A percentile compares a stretch with the other conserved stretches of the same genome.
Evolutionary conservation across 2,113 vertebrate species (phyloP).

Genomic region (Rhinoderma darwinii): DNA sequence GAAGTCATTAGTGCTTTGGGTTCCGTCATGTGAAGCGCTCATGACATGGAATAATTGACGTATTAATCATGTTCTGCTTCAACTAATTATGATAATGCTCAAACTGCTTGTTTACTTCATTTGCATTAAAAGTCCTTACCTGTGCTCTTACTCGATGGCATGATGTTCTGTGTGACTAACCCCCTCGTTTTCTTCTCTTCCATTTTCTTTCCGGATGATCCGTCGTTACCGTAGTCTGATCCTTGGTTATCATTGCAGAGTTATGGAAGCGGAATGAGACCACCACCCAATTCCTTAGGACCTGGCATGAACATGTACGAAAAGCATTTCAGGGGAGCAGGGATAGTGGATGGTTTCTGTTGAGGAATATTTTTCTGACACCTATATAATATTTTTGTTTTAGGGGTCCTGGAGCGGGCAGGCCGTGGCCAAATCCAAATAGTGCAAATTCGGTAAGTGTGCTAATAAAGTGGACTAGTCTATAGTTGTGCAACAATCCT

Average conservation of each 20-base stretch:
- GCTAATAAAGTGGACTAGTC: too few species aligned
- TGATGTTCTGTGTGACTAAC: conserved; percentile 66
- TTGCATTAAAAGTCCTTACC: background rate
- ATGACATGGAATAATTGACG: background rate
- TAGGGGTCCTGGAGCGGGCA: conserved; percentile 92
- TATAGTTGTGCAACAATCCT: background rate
- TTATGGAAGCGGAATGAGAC: conserved; percentile 97
- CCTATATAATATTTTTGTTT: background rate
- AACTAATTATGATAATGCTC: background rate
- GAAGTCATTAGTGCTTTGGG: background rate
- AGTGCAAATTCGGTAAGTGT: conserved; percentile 95
- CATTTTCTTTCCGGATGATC: conserved; percentile 62
- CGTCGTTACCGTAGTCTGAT: conserved; percentile 74
- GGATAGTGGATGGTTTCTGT: background rate
- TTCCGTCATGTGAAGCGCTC: background rate
- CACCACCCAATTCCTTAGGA: conserved; percentile 96
- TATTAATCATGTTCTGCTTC: background rate
- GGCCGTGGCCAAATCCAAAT: conserved; percentile 98
- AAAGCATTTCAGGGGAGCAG: background rate
- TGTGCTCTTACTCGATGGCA: conserved; percentile 11
- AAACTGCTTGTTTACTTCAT: background rate
- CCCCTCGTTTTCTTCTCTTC: conserved; percentile 64
- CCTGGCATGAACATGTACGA: conserved; percentile 99
- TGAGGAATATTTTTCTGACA: background rate
- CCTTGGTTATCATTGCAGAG: conserved; percentile 86